Base-by-base conservation (phyloP, 2,888 invertebrate species). In the Didymodactylos carnosus region DNA sequence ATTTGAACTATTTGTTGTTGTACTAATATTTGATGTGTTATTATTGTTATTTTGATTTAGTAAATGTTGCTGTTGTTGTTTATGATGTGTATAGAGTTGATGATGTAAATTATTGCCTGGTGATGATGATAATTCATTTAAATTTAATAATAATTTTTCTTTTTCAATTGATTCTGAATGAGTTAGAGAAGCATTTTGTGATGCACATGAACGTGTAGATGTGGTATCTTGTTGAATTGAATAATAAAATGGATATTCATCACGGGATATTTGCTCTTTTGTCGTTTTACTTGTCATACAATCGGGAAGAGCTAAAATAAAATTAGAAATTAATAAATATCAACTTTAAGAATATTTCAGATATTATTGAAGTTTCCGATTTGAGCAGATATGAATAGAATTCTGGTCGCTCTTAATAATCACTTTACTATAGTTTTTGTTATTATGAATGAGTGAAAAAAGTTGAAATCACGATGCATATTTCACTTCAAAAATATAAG, bases 221-320 rank as follows among this genome's bases (percentile, higher is more conserved):
- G 62, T 62, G 29, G 62, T 62, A 62, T 62, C 62, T 62, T 62
- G 62, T 62, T 62, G 62, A 35, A 62, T 62, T n/a, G 62, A 62
- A 62, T 62, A 62, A 35, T 62, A 62, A 62, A 62, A 62, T 35
- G 62, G 62, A 62, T 62, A 62, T 62, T 62, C 62, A 35, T 8
- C n/a, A n/a, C n/a, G n/a, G n/a, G n/a, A n/a, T n/a, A n/a, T n/a
- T n/a, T n/a, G n/a, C n/a, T n/a, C n/a, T n/a, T n/a, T n/a, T n/a
- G n/a, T n/a, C n/a, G n/a, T n/a, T 25, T 62, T 35, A 3, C 35
- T 35, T 35, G 35, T n/a, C n/a, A 62, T 62, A 35, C 62, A 62
- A 19, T 16, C n/a, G 19, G 62, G 11, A 35, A 62, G n/a, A 35
- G 35, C 62, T 62, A 49, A 49, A 49, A 49, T n/a, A n/a, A n/a